A percentile compares a stretch with the other conserved stretches of the same genome.
Evolutionary conservation across 2,113 vertebrate genomes (phyloP).

Genomic region (Reinhardtius hippoglossoides): DNA sequence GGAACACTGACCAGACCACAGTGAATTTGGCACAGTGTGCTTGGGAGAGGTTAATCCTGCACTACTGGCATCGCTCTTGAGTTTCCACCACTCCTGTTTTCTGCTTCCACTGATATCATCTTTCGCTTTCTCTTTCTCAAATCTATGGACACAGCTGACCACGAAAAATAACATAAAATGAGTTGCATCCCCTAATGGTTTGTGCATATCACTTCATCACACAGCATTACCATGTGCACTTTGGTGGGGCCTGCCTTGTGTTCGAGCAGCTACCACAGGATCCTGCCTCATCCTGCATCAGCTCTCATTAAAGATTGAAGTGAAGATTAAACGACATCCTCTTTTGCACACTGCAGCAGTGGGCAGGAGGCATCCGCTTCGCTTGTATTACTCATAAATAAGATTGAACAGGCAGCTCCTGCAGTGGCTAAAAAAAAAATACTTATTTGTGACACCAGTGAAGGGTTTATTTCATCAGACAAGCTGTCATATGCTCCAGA

Average conservation of each 20-base stretch:
- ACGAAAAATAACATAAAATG: conserved; percentile 36
- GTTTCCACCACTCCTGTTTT: conserved; percentile 57
- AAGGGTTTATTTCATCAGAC: conserved; percentile 49
- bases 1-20: conserved; percentile 40
- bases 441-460: conserved; percentile 47
- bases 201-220: conserved; percentile 59
- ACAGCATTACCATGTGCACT: conserved; percentile 46
- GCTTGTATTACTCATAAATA: conserved; percentile 66
- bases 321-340: conserved; percentile 74
- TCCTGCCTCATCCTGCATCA: conserved; percentile 68
- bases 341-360: conserved; percentile 44
- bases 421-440: conserved; percentile 50
- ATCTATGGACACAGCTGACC: conserved; percentile 42
- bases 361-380: conserved; percentile 65
- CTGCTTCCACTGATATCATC: neutral
- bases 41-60: too few relatives aligned
- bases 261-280: conserved; percentile 58
- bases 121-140: conserved; percentile 30
- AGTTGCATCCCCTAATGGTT: conserved; percentile 51
- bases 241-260: conserved; percentile 32
- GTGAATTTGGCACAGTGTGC: conserved; percentile 7
- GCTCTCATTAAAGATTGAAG: conserved; percentile 80
- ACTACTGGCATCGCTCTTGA: conserved; percentile 41
- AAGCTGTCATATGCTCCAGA: conserved; percentile 44
- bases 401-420: conserved; percentile 63